These are phyloP conservation scores for Geophilus truncorum DNA, from an alignment of 2,888 invertebrate genomes.

Conservation along the genomic window DNA sequence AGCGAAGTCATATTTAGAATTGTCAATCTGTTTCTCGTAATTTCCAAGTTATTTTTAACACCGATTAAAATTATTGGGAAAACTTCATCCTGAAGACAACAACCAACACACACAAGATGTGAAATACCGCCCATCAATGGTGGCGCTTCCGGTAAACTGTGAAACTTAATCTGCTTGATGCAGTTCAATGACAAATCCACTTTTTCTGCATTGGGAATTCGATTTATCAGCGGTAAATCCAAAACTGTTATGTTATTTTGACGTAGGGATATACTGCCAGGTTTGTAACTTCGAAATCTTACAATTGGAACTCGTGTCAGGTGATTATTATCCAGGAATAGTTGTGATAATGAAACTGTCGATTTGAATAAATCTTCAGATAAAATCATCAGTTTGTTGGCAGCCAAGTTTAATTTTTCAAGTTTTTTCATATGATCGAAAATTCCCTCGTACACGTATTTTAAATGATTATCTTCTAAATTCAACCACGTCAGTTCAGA, in stretches of 20 bases:
- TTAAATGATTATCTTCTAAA: too few species aligned
- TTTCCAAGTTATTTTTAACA: too few species aligned
- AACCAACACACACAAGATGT: neutral
- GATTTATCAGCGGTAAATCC: neutral
- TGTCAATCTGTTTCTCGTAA: too few species aligned
- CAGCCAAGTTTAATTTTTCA: neutral
- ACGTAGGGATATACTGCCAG: neutral
- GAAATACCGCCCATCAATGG: neutral
- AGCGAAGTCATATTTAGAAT: too few species aligned
- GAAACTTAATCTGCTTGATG: neutral
- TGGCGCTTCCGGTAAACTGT: neutral
- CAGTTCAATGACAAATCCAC: neutral
- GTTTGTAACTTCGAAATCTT: neutral
- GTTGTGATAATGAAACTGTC: neutral
- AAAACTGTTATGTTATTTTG: neutral
- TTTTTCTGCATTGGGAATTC: neutral
- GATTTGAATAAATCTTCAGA: neutral
- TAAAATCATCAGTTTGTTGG: neutral
- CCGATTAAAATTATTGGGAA: too few species aligned
- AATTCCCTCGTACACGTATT: too few species aligned
- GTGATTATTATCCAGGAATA: neutral
- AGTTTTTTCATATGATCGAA: neutral
- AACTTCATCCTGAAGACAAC: neutral
- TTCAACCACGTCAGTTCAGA: too few species aligned
- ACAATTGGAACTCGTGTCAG: neutral